Conservation (phyloP, 37 sponge, comb jelly and placozoan genomes). For the Beroe ovata region DNA sequence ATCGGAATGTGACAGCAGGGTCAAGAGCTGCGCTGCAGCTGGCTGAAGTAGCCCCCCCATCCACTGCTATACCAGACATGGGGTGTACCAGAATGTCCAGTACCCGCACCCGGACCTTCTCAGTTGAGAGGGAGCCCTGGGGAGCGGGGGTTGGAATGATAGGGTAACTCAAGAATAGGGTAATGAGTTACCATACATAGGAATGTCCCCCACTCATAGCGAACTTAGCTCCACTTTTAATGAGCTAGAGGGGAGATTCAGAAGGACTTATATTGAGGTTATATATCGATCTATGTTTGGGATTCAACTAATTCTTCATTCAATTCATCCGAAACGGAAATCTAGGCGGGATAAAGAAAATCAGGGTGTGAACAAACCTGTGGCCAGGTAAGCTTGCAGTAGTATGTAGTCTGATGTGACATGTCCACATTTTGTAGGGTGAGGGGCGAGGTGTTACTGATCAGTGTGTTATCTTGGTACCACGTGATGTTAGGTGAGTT, state of each 20-base stretch:
- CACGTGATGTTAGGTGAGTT: slow-evolving; percentile 34
- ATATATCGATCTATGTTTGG: background rate
- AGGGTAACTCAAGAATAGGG: too few relatives aligned
- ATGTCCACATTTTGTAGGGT: background rate
- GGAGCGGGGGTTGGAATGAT: too few relatives aligned
- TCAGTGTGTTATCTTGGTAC: slow-evolving; percentile 17
- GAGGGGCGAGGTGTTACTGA: slow-evolving; percentile 32
- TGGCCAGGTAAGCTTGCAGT: slow-evolving; percentile 36
- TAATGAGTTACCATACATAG: too few relatives aligned
- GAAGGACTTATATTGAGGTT: background rate
- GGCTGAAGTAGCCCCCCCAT: slow-evolving; percentile 7
- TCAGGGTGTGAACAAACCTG: too few relatives aligned
- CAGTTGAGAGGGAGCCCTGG: slow-evolving; percentile 38
- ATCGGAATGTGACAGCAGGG: slow-evolving; percentile 21
- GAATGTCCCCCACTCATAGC: too few relatives aligned
- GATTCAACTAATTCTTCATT: background rate
- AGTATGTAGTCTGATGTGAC: slow-evolving; percentile 9
- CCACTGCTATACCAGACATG: slow-evolving; percentile 49
- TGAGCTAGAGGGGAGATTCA: background rate
- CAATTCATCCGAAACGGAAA: too few relatives aligned
- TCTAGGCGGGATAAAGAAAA: too few relatives aligned
- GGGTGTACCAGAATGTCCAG: slow-evolving; percentile 61
- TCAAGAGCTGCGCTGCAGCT: slow-evolving; percentile 33
- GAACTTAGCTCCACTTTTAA: too few relatives aligned
- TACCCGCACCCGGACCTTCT: slow-evolving; percentile 18